Conservation (phyloP, 1,140 invertebrate genomes). For the Trachelipus rathkii region DNA sequence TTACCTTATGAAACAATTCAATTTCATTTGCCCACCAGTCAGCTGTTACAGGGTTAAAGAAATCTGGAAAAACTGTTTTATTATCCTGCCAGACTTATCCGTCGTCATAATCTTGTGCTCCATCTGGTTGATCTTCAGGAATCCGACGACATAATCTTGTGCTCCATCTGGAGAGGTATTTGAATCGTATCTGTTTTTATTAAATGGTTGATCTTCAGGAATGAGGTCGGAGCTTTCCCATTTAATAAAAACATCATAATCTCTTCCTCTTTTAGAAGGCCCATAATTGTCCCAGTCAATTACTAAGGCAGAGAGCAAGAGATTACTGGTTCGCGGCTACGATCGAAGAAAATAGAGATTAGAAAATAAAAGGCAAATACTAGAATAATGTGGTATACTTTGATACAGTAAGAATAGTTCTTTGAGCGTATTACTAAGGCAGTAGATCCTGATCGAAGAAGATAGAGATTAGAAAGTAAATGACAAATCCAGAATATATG, state of each 20-base stretch:
- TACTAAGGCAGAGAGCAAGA: too few relatives aligned
- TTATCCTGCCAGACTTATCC: constrained; percentile 43
- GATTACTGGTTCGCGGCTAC: too few relatives aligned
- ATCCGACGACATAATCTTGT: constrained; percentile 35
- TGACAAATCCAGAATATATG: too few relatives aligned
- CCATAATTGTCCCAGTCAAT: constrained; percentile 30
- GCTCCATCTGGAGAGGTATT: constrained; percentile 21
- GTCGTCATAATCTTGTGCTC: constrained; percentile 32
- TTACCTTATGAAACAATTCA: constrained; percentile 39
- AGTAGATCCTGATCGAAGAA: too few relatives aligned
- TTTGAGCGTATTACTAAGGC: too few relatives aligned
- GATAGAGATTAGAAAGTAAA: too few relatives aligned
- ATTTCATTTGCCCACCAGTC: constrained; percentile 44
- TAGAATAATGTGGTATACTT: too few relatives aligned
- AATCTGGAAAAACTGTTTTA: constrained; percentile 44
- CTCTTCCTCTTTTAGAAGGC: constrained; percentile 17
- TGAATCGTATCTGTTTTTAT: too few relatives aligned
- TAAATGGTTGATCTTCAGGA: constrained; percentile 29
- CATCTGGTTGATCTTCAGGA: too few relatives aligned
- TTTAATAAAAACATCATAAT: constrained; percentile 29
- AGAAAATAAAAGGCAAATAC: too few relatives aligned
- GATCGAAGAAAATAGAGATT: too few relatives aligned
- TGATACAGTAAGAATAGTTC: too few relatives aligned
- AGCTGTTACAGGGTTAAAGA: constrained; percentile 39
- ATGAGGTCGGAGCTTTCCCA: constrained; percentile 26